Conservation (phyloP, 2,797 vertebrate species). For the Pelobates cultripes region DNA sequence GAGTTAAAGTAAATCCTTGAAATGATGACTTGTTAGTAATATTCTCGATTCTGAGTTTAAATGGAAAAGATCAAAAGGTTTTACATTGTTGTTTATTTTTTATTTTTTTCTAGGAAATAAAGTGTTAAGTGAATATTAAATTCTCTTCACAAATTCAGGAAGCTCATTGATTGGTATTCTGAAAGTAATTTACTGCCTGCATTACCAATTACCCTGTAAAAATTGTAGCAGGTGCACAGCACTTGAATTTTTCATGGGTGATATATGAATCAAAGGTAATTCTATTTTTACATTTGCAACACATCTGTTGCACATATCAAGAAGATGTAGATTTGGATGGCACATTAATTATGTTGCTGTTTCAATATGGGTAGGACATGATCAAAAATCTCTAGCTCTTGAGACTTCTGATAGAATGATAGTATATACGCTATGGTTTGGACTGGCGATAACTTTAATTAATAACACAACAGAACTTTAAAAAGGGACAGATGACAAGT, state of each 20-base stretch:
- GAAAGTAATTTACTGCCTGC: conserved; percentile 53
- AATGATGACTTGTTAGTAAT: too few relatives aligned
- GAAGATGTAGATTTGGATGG: conserved; percentile 46
- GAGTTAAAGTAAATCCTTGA: too few relatives aligned
- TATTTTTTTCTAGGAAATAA: not conserved
- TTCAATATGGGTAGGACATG: conserved; percentile 4
- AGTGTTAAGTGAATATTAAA: conserved; percentile 49
- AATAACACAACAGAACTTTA: too few relatives aligned
- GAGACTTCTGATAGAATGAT: not conserved
- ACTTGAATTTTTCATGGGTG: conserved; percentile 57
- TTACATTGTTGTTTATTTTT: not conserved
- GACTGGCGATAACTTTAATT: too few relatives aligned
- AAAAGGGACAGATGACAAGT: too few relatives aligned
- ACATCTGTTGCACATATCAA: conserved; percentile 56
- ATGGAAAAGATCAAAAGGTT: too few relatives aligned
- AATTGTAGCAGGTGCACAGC: conserved; percentile 49
- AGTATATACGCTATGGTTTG: too few relatives aligned
- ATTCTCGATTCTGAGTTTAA: too few relatives aligned
- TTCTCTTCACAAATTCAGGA: conserved; percentile 26
- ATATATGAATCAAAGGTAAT: conserved; percentile 52
- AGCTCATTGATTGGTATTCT: conserved; percentile 55
- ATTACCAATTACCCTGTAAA: conserved; percentile 56
- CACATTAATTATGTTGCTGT: conserved; percentile 48
- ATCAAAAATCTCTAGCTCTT: too few relatives aligned
- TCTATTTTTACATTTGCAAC: conserved; percentile 55